Conservation (phyloP, 2,113 vertebrate species). For the Danio rerio region DNA sequence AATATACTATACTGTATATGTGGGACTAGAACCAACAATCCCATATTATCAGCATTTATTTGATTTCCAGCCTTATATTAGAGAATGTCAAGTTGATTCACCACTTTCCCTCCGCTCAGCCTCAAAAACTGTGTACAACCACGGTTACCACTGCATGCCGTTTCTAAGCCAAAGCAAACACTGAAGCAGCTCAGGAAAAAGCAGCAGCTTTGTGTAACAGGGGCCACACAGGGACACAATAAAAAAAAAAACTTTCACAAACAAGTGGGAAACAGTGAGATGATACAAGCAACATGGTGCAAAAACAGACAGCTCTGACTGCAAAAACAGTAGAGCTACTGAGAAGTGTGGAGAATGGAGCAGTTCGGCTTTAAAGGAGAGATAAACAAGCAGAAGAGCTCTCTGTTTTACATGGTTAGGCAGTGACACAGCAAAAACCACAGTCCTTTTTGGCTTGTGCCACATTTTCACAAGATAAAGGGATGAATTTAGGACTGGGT, state of each 20-base stretch:
- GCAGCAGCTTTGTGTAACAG: background rate
- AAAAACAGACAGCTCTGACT: conserved; percentile 1
- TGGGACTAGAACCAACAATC: no score
- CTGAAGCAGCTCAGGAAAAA: conserved; percentile 1
- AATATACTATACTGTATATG: no score
- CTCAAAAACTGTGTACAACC: background rate
- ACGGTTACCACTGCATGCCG: conserved; percentile 38
- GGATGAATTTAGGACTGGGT: no score
- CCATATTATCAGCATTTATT: background rate
- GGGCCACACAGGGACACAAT: background rate
- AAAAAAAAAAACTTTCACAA: background rate
- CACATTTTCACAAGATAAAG: no score
- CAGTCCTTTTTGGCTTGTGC: no score
- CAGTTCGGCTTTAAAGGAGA: background rate
- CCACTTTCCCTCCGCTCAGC: background rate
- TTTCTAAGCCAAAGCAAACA: conserved; percentile 30
- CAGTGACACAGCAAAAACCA: background rate
- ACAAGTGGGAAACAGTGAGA: background rate
- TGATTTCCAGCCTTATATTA: background rate
- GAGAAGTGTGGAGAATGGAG: background rate
- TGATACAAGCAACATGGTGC: background rate
- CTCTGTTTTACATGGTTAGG: background rate
- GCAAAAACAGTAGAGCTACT: background rate
- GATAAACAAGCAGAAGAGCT: background rate
- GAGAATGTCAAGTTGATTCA: background rate